Percentiles rank a stretch among this genome's conserved stretches.
phyloP scores from a whole-genome alignment of 2,888 invertebrate species.

The Cerceris ruficornis region DNA sequence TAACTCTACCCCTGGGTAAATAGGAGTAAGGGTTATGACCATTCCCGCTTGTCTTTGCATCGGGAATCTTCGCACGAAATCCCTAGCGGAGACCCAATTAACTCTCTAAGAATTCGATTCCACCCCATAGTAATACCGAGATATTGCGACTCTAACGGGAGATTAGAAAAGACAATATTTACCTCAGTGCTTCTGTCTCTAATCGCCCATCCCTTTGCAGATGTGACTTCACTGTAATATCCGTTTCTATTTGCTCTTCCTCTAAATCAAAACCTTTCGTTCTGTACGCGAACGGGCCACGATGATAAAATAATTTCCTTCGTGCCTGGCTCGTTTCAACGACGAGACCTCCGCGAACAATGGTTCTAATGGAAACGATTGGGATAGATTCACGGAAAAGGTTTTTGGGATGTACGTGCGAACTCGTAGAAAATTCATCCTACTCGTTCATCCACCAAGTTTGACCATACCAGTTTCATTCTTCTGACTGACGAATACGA shows the following conservation, averaged over 20 bases:
- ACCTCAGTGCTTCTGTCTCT: conserved; percentile 60
- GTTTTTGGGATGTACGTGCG: too few species aligned
- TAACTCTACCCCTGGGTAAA: conserved; percentile 66
- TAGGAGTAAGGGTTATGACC: conserved; percentile 71
- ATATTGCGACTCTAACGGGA: conserved; percentile 67
- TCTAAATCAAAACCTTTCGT: conserved; percentile 30
- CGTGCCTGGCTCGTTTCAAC: background rate
- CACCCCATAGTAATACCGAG: conserved; percentile 74
- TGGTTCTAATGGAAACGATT: too few species aligned
- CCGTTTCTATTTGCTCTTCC: conserved; percentile 58
- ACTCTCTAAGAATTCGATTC: conserved; percentile 73
- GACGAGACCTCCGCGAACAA: too few species aligned
- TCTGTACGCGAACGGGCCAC: background rate
- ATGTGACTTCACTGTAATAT: conserved; percentile 62
- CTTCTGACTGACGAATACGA: background rate
- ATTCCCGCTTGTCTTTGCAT: conserved; percentile 68
- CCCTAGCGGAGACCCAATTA: conserved; percentile 73
- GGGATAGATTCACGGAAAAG: too few species aligned
- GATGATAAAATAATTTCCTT: background rate
- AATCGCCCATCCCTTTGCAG: conserved; percentile 63
- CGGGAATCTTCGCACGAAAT: conserved; percentile 66
- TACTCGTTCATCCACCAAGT: too few species aligned
- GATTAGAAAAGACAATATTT: conserved; percentile 73
- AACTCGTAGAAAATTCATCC: too few species aligned
- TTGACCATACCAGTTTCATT: too few species aligned